Evolutionary conservation across 2,797 vertebrate genomes (phyloP), one percentile per base, ranked within the genome.

Genomic region (Eupleurogrammus muticus): DNA sequence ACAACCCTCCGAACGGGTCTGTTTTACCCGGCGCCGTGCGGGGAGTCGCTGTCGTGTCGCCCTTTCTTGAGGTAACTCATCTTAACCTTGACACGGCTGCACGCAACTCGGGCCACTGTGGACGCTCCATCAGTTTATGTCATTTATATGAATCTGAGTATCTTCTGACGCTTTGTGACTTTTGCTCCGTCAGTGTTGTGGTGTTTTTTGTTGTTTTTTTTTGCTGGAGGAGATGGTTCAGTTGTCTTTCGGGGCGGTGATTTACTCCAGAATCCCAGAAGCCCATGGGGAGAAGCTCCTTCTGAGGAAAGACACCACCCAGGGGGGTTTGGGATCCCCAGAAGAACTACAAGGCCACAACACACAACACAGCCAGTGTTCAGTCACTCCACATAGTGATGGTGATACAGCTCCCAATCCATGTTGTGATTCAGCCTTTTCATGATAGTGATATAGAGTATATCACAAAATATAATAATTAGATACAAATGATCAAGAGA

Each of bases 81-180:
- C 48, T 71, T 86, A 70, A 90, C 86, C 87, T 91, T 88, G 66
- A 81, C 1, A 44, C 12, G 54, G 59, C 64, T 52, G 67, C 56
- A 3, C 62, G 6, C 69, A 59, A 70, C 64, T 78, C 19, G 8
- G 65, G 36, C 21, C 7, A 54, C 66, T 38, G 72, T 23, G 67
- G 78, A 83, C 78, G 58, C 79, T 88, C 81, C 20, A 77, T 91
- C 86, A 88, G 60, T 79, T 70, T 21, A 76, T 72, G 80, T 83
- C 66, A 66, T 87, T 84, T 73, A 72, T 84, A 73, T 64, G 75
- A 81, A 66, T 79, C 62, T 50, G 68, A 73, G 76, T 40, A 23
- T 66, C 57, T 28, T 21, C 32, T 57, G 77, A 64, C 63, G 64
- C 20, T 35, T 28, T 28, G 46, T 21, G 47, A 32, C 23, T 53